phyloP scores from a whole-genome alignment of 92 coral and sea anemone species.

The Porites lobata region DNA sequence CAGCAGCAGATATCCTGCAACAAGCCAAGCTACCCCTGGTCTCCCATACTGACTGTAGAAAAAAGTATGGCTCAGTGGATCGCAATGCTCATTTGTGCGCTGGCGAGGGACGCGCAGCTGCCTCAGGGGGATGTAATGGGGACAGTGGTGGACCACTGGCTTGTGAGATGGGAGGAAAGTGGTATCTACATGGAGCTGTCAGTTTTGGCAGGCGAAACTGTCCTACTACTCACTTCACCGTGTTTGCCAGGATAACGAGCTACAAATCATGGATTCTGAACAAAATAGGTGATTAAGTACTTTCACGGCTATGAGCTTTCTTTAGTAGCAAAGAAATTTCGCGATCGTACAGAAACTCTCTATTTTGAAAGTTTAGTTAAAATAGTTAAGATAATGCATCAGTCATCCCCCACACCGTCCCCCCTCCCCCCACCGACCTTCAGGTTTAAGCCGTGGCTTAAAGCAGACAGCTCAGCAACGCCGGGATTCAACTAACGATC shows the following conservation, averaged over 20 bases:
- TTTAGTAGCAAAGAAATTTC: too few species aligned
- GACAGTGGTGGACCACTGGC: constrained; percentile 86
- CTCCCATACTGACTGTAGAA: constrained; percentile 64
- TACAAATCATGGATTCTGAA: constrained; percentile 54
- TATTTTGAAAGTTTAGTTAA: too few species aligned
- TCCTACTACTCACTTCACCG: constrained; percentile 63
- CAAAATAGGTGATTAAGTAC: constrained; percentile 35
- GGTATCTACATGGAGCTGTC: constrained; percentile 76
- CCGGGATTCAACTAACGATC: too few species aligned
- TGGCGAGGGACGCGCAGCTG: constrained; percentile 51
- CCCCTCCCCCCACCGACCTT: too few species aligned
- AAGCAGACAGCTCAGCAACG: too few species aligned
- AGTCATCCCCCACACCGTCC: too few species aligned
- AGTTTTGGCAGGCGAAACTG: constrained; percentile 62
- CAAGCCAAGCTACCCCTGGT: constrained; percentile 76
- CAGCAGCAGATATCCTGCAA: constrained; percentile 69
- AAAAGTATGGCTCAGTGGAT: constrained; percentile 53
- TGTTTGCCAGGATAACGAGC: constrained; percentile 58
- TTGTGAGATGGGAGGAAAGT: constrained; percentile 58
- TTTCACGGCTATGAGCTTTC: too few species aligned
- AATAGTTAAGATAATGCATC: too few species aligned
- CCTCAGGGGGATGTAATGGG: constrained; percentile 67
- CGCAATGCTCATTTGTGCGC: constrained; percentile 66
- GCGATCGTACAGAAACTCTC: too few species aligned
- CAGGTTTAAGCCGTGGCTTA: too few species aligned